Percentiles rank a stretch among this genome's conserved stretches.
Conservation (phyloP, 1,140 invertebrate species). For the Cotesia glomerata region DNA sequence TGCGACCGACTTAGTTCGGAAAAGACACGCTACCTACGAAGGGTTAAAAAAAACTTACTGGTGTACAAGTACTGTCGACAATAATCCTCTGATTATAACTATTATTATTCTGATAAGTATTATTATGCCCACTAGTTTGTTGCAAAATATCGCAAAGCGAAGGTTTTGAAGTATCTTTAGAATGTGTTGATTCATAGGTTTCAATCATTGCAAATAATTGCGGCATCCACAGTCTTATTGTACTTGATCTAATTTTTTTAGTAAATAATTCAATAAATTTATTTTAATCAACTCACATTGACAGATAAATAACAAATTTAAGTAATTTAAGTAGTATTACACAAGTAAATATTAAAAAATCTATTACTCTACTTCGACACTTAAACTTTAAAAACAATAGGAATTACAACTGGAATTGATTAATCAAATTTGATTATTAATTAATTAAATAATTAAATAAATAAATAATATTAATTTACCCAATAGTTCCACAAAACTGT, state of each 20-base stretch:
- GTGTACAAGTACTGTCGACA: conserved; percentile 25
- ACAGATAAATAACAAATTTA: too few species aligned
- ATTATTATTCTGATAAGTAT: conserved; percentile 19
- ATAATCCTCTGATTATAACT: conserved; percentile 28
- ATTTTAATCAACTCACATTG: not conserved
- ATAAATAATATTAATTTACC: conserved; percentile 39
- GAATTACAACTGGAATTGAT: not conserved
- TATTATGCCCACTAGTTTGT: not conserved
- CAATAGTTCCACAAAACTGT: conserved; percentile 74
- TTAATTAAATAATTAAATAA: not conserved
- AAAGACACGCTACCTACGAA: too few species aligned
- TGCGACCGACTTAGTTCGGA: too few species aligned
- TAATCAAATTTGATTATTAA: not conserved
- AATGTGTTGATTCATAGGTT: conserved; percentile 44
- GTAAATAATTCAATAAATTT: conserved; percentile 1
- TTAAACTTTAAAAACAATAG: too few species aligned
- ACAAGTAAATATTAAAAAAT: too few species aligned
- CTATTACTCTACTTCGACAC: too few species aligned
- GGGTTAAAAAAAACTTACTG: conserved; percentile 28
- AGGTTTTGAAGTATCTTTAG: conserved; percentile 19
- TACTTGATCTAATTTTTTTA: conserved; percentile 47
- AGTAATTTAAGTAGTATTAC: too few species aligned
- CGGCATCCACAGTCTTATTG: conserved; percentile 57
- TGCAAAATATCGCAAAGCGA: conserved; percentile 34
- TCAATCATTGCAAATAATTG: conserved; percentile 57